phyloP scores from a whole-genome alignment of 2,888 invertebrate species.

The Meghimatium bilineatum region DNA sequence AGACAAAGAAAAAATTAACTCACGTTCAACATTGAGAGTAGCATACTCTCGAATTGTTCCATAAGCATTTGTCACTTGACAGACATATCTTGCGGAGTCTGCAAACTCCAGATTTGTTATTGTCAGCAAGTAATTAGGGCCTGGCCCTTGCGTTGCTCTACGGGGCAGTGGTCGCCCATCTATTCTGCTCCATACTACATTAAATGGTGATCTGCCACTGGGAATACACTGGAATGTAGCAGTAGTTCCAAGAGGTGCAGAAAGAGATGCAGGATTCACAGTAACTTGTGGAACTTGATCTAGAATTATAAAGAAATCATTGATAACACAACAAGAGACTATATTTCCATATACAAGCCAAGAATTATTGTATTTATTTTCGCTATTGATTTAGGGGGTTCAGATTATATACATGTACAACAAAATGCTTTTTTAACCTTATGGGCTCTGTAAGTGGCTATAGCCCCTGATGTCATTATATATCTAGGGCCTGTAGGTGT shows the following conservation, averaged over 20 bases:
- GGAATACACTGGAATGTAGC: conserved; percentile 68
- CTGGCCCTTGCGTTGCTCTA: conserved; percentile 56
- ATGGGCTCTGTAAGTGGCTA: no score
- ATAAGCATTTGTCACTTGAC: conserved; percentile 69
- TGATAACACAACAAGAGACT: background rate
- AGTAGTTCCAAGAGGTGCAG: conserved; percentile 62
- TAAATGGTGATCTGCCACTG: conserved; percentile 64
- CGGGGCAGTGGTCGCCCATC: conserved; percentile 84
- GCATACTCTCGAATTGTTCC: conserved; percentile 65
- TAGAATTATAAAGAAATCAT: background rate
- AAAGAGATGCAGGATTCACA: conserved; percentile 62
- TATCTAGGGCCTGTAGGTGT: no score
- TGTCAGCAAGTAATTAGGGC: conserved; percentile 65
- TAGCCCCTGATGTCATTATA: no score
- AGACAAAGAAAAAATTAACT: conserved; percentile 41
- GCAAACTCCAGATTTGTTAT: conserved; percentile 63
- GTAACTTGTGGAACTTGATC: conserved; percentile 56
- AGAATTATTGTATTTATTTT: no score
- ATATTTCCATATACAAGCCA: background rate
- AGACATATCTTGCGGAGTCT: conserved; percentile 72
- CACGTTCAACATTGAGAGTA: conserved; percentile 66
- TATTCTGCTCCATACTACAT: conserved; percentile 84
- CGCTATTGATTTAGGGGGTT: no score
- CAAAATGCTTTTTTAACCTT: no score
- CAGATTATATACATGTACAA: no score